phyloP scores from a whole-genome alignment of 2,888 invertebrate species.

The Rhingia campestris region DNA sequence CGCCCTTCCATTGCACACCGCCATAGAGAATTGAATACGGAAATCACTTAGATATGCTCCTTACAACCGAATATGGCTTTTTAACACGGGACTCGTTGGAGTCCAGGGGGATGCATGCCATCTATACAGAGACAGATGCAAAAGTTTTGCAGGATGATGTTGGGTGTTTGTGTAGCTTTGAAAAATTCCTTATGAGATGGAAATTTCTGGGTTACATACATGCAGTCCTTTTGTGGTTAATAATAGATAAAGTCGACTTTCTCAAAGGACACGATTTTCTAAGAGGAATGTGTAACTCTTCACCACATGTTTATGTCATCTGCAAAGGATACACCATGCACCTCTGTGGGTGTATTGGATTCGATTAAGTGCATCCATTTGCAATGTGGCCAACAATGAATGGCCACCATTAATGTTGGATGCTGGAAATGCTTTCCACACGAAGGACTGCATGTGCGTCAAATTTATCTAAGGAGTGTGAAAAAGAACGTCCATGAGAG shows the following conservation, averaged over 20 bases:
- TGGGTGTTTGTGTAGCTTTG: neutral
- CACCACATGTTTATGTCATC: too few relatives aligned
- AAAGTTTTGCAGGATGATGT: constrained; percentile 2
- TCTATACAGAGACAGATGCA: neutral
- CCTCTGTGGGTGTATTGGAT: neutral
- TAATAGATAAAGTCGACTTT: too few relatives aligned
- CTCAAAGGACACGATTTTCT: too few relatives aligned
- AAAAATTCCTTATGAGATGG: neutral
- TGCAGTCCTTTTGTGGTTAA: neutral
- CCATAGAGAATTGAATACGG: constrained; percentile 8
- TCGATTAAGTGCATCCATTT: constrained; percentile 45
- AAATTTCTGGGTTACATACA: neutral
- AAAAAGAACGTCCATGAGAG: too few relatives aligned
- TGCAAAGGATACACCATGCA: too few relatives aligned
- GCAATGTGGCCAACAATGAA: constrained; percentile 40
- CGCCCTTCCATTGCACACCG: neutral
- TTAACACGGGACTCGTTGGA: neutral
- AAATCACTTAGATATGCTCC: constrained; percentile 43
- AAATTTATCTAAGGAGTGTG: neutral
- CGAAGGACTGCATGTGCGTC: neutral
- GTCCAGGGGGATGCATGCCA: neutral
- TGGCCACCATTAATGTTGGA: constrained; percentile 36
- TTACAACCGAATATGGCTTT: constrained; percentile 19
- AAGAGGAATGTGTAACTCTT: too few relatives aligned
- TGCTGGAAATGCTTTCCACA: constrained; percentile 16